A percentile compares a stretch with the other conserved stretches of the same genome.
These are phyloP conservation scores for Cartodere bifasciata DNA, from an alignment of 2,888 invertebrate genomes.

Conservation along the genomic window DNA sequence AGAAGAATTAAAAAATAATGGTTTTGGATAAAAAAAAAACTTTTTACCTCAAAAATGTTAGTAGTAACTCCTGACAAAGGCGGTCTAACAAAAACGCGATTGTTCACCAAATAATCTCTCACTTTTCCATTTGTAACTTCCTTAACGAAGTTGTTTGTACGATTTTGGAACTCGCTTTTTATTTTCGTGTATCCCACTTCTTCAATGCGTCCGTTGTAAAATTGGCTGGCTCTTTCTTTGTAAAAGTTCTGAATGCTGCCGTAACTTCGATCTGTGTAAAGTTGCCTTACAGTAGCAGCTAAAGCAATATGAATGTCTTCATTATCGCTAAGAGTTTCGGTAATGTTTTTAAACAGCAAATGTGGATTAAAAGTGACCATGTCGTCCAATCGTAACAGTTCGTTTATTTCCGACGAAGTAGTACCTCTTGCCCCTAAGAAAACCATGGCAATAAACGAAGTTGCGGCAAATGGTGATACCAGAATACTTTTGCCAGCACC, in stretches of 20 bases:
- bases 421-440: constrained; percentile 77
- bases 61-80: constrained; percentile 72
- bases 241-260: constrained; percentile 76
- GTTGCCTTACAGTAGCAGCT: constrained; percentile 68
- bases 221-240: constrained; percentile 75
- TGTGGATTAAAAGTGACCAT: constrained; percentile 87
- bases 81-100: constrained; percentile 56
- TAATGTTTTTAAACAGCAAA: constrained; percentile 72
- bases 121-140: constrained; percentile 67
- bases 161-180: constrained; percentile 66
- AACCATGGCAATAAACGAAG: constrained; percentile 80
- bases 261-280: constrained; percentile 70
- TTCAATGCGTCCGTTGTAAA: constrained; percentile 77
- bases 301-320: constrained; percentile 60
- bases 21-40: constrained; percentile 5
- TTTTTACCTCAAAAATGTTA: constrained; percentile 61
- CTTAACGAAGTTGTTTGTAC: constrained; percentile 69
- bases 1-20: background rate
- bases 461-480: constrained; percentile 72
- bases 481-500: constrained; percentile 64
- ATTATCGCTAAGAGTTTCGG: constrained; percentile 61
- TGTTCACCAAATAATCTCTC: constrained; percentile 61
- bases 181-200: constrained; percentile 74
- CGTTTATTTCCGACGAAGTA: constrained; percentile 85
- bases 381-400: constrained; percentile 70